Base-by-base conservation (phyloP, 2,888 invertebrate genomes). In the Octodonta nipae region DNA sequence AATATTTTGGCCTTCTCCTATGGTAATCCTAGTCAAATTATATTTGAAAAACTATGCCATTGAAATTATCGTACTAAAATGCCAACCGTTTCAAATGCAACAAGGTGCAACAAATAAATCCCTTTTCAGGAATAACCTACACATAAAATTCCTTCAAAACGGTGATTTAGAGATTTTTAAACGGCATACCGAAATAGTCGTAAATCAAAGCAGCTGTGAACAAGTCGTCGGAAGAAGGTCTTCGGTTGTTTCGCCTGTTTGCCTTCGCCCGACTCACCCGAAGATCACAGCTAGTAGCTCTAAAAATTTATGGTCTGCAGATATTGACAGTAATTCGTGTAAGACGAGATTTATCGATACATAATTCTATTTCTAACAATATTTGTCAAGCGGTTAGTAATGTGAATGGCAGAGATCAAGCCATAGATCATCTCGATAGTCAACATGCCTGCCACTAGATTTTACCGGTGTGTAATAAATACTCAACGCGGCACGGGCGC, bases 291-390 rank as follows among this genome's bases (percentile, higher is more conserved):
- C 44, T 44, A 40, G 43, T 44, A 44, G 51, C 49, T 45, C 49
- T 55, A 33, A 38, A 54, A 55, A 57, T 57, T 56, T 57, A 56
- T 51, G 58, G 52, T 46, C 45, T 13, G 43, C 46, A 54, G 50
- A 54, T 52, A 56, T 55, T 58, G 58, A 58, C 58, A 56, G 52
- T 55, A 58, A 58, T 56, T 55, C 55, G 54, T 56, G 52, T 51
- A 53, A 53, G 54, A 54, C 54, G 50, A 58, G 60, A 60, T 60
- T 60, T 60, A 60, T 60, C 53, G 58, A 54, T 55, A 56, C 56
- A 58, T 59, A 58, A 58, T 58, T 60, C 58, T 59, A 55, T 51
- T 52, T 46, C 46, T 51, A 54, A 55, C 55, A 58, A 59, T 58
- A 59, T 59, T 59, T 58, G 57, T 58, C 56, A 55, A 54, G 53